Conservation (phyloP, 2,113 vertebrate species). For the Petaurus breviceps region DNA sequence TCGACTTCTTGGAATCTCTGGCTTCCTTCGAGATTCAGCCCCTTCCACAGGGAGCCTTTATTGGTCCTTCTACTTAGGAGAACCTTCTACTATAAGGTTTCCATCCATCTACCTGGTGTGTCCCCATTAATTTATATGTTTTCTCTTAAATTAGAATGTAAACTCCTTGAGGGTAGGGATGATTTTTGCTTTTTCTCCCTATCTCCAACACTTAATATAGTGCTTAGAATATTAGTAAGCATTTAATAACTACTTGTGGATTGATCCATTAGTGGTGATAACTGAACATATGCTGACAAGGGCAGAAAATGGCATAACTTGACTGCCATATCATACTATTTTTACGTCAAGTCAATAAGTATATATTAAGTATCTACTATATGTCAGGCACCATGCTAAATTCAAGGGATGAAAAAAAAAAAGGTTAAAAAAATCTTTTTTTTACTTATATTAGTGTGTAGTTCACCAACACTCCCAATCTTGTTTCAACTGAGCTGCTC, state of each 20-base stretch:
- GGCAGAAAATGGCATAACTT: neutral
- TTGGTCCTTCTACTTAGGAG: neutral
- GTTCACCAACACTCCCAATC: neutral
- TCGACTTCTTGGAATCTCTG: neutral
- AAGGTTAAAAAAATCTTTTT: neutral
- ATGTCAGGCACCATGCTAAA: neutral
- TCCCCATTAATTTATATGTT: neutral
- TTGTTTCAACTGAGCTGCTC: neutral
- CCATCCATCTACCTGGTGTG: neutral
- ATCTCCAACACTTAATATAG: neutral
- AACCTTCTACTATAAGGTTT: neutral
- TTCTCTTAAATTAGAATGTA: neutral
- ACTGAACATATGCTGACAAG: neutral
- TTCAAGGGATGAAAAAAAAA: neutral
- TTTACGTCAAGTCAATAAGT: neutral
- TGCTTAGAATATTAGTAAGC: neutral
- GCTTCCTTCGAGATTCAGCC: neutral
- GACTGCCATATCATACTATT: neutral
- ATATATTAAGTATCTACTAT: neutral
- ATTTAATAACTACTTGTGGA: neutral
- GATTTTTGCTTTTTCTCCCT: neutral
- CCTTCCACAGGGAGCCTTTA: neutral
- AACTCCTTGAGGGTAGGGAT: neutral
- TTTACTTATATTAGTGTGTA: neutral
- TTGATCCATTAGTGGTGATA: neutral